phyloP scores from a whole-genome alignment of 2,797 vertebrate genomes.

The Melanitta fusca region DNA sequence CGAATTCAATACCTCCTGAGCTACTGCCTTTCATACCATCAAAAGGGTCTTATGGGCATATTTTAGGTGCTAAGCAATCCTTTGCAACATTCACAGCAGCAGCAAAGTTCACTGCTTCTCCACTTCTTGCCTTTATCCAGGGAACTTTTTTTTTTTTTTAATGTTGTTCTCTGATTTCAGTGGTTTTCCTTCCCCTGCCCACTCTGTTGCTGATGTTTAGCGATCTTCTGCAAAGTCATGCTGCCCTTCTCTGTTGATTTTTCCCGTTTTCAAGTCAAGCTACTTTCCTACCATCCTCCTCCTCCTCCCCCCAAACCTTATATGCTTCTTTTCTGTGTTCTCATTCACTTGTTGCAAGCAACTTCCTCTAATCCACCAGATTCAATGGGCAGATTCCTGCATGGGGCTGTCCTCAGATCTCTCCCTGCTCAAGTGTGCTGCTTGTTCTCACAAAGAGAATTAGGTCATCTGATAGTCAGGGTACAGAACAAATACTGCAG shows the following conservation, averaged over 20 bases:
- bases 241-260: neutral
- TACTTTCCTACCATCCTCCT: neutral
- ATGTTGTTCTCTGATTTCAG: neutral
- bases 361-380: neutral
- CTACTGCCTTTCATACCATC: neutral
- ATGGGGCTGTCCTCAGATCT: neutral
- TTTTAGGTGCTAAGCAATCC: neutral
- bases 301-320: fast-evolving
- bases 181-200: neutral
- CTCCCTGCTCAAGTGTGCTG: neutral
- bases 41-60: neutral
- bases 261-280: neutral
- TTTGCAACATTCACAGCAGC: neutral
- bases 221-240: neutral
- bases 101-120: neutral
- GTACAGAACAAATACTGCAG: conserved; percentile 25
- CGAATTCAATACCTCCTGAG: conserved; percentile 15
- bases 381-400: neutral
- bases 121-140: neutral
- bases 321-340: neutral
- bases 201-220: fast-evolving
- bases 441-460: conserved; percentile 5
- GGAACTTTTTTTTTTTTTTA: neutral
- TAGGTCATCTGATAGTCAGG: conserved; percentile 5
- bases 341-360: neutral